Conservation (phyloP, 2,888 invertebrate species). For the Anthrax anthrax region DNA sequence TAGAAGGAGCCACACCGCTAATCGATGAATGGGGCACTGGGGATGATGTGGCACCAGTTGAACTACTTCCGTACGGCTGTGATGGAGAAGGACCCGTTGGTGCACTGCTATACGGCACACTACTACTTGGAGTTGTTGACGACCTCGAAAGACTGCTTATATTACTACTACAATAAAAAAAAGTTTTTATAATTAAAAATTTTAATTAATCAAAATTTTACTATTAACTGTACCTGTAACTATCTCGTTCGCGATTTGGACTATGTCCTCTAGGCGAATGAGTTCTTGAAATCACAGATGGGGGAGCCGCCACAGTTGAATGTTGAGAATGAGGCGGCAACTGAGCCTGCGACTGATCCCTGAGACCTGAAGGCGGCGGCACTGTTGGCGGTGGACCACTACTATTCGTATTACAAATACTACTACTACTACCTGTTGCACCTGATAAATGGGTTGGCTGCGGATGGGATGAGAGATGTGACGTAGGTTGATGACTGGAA, state of each 20-base stretch:
- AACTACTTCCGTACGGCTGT: slow-evolving; percentile 21
- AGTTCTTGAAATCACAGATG: slow-evolving; percentile 39
- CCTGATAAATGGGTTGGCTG: slow-evolving; percentile 17
- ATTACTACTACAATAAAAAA: slow-evolving; percentile 49
- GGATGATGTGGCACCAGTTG: slow-evolving; percentile 25
- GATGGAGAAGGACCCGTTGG: slow-evolving; percentile 26
- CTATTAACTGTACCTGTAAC: slow-evolving; percentile 55
- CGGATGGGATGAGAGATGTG: slow-evolving; percentile 10
- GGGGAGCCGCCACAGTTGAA: slow-evolving; percentile 25
- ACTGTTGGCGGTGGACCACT: slow-evolving; percentile 14
- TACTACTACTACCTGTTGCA: slow-evolving; percentile 11
- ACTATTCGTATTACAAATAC: slow-evolving; percentile 11
- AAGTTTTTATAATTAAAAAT: slow-evolving; percentile 7
- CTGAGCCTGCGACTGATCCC: slow-evolving; percentile 19
- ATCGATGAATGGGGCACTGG: slow-evolving; percentile 21
- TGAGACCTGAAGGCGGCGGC: slow-evolving; percentile 13
- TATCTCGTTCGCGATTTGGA: slow-evolving; percentile 67
- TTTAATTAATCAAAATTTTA: background rate
- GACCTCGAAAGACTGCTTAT: slow-evolving; percentile 69
- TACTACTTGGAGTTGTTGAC: slow-evolving; percentile 31
- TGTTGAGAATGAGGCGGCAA: slow-evolving; percentile 20
- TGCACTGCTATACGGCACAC: slow-evolving; percentile 17
- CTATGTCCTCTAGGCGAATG: slow-evolving; percentile 67
- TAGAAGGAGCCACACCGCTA: slow-evolving; percentile 18
- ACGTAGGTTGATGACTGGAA: slow-evolving; percentile 2